Base-by-base conservation (phyloP, 2,888 invertebrate species). In the Dascillus cervinus region DNA sequence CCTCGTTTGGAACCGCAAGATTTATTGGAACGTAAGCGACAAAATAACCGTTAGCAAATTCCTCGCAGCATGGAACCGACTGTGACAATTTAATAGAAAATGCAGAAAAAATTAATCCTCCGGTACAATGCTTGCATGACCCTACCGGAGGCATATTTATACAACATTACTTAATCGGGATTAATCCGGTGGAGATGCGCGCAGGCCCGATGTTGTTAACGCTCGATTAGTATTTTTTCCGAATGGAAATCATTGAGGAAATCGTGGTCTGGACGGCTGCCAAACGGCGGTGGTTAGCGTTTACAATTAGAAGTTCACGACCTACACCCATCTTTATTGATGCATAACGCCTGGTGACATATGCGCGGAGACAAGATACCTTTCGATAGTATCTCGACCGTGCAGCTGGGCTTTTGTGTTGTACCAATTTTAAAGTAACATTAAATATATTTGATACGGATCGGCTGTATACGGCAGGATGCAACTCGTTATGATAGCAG, bases 391-490 rank as follows among this genome's bases (percentile, higher is more conserved):
- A 60, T 58, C 56, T 53, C 52, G 47, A 52, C 50, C 55, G 42
- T 47, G 57, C 60, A 60, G 60, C 60, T 60, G 60, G 55, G 46
- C 47, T 46, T 50, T 55, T 54, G 53, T 53, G 47, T 49, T 53
- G 47, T 54, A 52, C 50, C 54, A 54, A 58, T 54, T 56, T 57
- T 57, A 54, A 58, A 58, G 52, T 56, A 55, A 58, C 58, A 56
- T 57, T 55, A 58, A 57, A 54, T 56, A 49, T 46, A 51, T 47
- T 46, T 46, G 55, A 58, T 56, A 52, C 46, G 37, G 46, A 55
- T 54, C 56, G 44, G 46, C 43, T 49, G 47, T 36, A n/a, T 36
- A 27, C 17, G 27, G 10, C 22, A 23, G 29, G 19, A 27, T 29
- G 28, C 24, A 28, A 33, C 32, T 33, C 28, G 14, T 32, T 37